A percentile compares a stretch with the other conserved stretches of the same genome.
Conservation (phyloP, 1,140 invertebrate species). For the Mycetomoellerius zeteki region DNA sequence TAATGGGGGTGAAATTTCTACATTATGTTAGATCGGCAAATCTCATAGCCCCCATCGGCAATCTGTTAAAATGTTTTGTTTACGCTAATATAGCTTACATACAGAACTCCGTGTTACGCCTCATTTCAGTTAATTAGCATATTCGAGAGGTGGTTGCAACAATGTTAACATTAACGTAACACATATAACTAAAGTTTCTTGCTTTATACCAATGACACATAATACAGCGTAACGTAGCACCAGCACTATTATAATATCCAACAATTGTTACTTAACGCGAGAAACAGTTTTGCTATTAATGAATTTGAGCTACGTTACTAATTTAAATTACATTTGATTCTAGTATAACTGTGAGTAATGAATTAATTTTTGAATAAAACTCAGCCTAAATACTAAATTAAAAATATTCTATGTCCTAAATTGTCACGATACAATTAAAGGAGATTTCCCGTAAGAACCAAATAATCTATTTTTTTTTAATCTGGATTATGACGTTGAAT, state of each 20-base stretch:
- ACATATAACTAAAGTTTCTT: conserved; percentile 37
- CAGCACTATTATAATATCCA: not conserved
- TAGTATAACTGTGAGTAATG: not conserved
- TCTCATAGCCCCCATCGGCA: conserved; percentile 19
- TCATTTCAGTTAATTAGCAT: conserved; percentile 57
- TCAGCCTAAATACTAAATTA: not conserved
- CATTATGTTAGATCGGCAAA: conserved; percentile 37
- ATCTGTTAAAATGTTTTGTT: conserved; percentile 61
- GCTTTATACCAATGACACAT: conserved; percentile 10
- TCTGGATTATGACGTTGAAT: too few species aligned
- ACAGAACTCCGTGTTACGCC: conserved; percentile 1
- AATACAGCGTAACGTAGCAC: not conserved
- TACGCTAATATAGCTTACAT: conserved; percentile 6
- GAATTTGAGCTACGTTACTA: not conserved
- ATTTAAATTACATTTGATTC: not conserved
- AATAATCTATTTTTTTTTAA: too few species aligned
- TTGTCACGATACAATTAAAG: not conserved
- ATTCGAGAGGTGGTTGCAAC: conserved; percentile 51
- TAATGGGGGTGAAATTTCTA: too few species aligned
- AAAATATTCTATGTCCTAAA: not conserved
- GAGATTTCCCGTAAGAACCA: too few species aligned
- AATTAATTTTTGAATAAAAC: not conserved
- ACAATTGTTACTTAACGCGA: conserved; percentile 33
- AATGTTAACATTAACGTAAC: conserved; percentile 40
- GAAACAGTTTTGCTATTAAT: not conserved